Evolutionary conservation across 2,797 vertebrate genomes (phyloP), one percentile per base, ranked within the genome.

Genomic region (Characodon lateralis): DNA sequence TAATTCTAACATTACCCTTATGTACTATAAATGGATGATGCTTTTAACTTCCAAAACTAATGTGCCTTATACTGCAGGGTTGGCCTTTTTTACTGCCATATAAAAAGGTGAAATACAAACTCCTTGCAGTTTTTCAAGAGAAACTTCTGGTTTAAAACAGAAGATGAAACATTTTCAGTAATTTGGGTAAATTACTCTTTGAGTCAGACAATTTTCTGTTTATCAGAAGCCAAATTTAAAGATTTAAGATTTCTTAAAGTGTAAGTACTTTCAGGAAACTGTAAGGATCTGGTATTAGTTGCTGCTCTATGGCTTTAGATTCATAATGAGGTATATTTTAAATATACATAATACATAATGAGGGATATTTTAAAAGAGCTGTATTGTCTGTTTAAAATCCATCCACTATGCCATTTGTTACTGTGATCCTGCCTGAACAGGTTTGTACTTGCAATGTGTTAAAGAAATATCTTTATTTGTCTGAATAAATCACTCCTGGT

Each of bases 1-100:
- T 78, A 71, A 74, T 74, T 86, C 71, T 55, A 50, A 76, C 39
- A 78, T 84, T 76, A 87, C 75, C 59, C 73, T 74, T 78, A 80
- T 82, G 87, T 91, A 92, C 87, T 90, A 87, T 93, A 82, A 51
- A 72, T 80, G 88, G 84, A 87, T 66, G 80, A 79, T 41, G 72
- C 86, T 91, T 82, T 85, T 89, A 89, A 83, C 43, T 12, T 69
- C 73, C 78, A 65, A 87, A 90, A 78, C 77, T 82, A 91, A 92
- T 51, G 94, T 94, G 94, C 93, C 94, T 95, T 93, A 80, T n/a
- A 71, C 79, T 78, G 83, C 76, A 71, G 22, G 28, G 26, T 85
- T 83, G 69, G 84, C 71, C 26, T 74, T 51, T 70, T 51, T 55
- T 81, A 51, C 16, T 76, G 48, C 16, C 39, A 39, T 26, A 14